These are phyloP conservation scores for Neosilurus hyrtlii DNA, from an alignment of 2,797 vertebrate genomes.

Conservation along the genomic window DNA sequence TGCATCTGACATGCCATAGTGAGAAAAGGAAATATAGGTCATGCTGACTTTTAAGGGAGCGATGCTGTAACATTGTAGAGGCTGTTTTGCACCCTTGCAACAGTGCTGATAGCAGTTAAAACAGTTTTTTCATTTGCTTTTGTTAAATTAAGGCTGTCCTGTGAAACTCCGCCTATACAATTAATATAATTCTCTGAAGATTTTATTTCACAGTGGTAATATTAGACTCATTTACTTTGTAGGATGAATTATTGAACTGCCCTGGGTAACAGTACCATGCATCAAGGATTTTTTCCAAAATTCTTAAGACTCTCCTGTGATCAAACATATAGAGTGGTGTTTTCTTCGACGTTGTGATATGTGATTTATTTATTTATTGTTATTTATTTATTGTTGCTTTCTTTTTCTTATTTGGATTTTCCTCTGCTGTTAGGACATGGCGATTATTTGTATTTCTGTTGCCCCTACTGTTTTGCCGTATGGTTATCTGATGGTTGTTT, in stretches of 20 bases:
- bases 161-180: neutral
- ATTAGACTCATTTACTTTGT: neutral
- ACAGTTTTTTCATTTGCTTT: neutral
- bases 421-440: neutral
- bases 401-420: neutral
- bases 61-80: neutral
- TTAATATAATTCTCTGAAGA: neutral
- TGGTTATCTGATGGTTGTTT: neutral
- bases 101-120: neutral
- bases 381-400: neutral
- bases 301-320: neutral
- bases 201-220: neutral
- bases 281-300: neutral
- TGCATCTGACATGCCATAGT: neutral
- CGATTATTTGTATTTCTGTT: constrained; percentile 4
- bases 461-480: neutral
- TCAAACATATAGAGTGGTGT: neutral
- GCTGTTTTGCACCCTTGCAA: neutral
- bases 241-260: neutral
- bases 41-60: neutral
- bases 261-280: no score
- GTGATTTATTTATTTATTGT: no score
- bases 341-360: neutral
- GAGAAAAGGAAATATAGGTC: neutral
- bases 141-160: neutral